These are phyloP conservation scores for Dendroctonus valens DNA, from an alignment of 1,140 invertebrate genomes.

Conservation along the genomic window DNA sequence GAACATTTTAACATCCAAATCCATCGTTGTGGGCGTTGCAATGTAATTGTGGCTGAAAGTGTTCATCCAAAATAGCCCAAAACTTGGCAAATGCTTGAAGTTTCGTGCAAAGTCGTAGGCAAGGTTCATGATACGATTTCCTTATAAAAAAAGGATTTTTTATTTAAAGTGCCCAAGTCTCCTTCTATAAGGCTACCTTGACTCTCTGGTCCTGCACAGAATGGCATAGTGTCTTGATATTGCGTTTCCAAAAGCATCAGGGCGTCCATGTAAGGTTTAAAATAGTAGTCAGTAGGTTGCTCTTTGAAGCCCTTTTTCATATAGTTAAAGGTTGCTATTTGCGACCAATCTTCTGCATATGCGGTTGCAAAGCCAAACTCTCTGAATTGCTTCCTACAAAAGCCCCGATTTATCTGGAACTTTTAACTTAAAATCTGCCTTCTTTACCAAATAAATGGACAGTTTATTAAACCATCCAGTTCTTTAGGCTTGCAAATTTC, in stretches of 20 bases:
- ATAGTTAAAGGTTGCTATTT: constrained; percentile 66
- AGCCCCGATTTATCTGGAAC: not conserved
- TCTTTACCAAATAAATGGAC: constrained; percentile 61
- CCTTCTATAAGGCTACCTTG: constrained; percentile 21
- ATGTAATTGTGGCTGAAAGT: constrained; percentile 65
- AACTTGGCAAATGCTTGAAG: constrained; percentile 59
- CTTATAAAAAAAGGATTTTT: constrained; percentile 39
- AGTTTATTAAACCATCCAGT: constrained; percentile 55
- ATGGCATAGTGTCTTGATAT: constrained; percentile 48
- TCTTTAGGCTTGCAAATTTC: constrained; percentile 56
- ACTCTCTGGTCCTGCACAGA: constrained; percentile 57
- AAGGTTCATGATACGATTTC: constrained; percentile 60
- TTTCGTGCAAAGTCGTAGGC: constrained; percentile 61
- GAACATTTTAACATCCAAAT: constrained; percentile 54
- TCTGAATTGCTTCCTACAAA: constrained; percentile 53
- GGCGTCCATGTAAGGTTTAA: constrained; percentile 65
- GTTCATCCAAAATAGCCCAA: constrained; percentile 73
- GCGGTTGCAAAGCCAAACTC: constrained; percentile 63
- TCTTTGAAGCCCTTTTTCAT: constrained; percentile 63
- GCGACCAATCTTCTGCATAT: constrained; percentile 63
- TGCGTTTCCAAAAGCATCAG: constrained; percentile 55
- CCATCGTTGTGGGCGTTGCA: constrained; percentile 60
- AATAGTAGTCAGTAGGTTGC: constrained; percentile 74
- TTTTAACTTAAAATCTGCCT: not conserved
- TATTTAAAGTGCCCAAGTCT: too few species aligned